phyloP scores from a whole-genome alignment of 2,888 invertebrate genomes.

The Ornithoptera priamus region DNA sequence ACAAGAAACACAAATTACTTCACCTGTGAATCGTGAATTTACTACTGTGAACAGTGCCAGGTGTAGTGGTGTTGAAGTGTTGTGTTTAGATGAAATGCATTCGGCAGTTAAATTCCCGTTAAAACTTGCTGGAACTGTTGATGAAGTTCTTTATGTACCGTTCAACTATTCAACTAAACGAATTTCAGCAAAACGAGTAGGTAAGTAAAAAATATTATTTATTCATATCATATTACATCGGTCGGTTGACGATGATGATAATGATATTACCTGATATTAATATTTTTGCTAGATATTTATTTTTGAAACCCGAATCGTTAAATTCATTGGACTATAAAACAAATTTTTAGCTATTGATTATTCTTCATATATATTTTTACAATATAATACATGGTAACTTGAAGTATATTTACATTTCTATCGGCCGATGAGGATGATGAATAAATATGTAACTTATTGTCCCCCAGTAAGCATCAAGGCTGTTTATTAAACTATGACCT shows the following conservation, averaged over 20 bases:
- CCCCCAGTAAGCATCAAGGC: neutral
- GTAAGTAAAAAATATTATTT: constrained; percentile 50
- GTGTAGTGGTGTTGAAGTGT: constrained; percentile 65
- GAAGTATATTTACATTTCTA: no score
- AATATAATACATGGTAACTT: no score
- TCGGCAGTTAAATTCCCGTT: constrained; percentile 74
- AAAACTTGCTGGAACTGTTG: constrained; percentile 68
- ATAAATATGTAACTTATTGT: neutral
- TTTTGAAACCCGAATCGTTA: no score
- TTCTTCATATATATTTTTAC: no score
- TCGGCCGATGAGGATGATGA: no score
- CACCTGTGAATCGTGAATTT: constrained; percentile 55
- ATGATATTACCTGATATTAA: no score
- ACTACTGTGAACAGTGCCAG: constrained; percentile 67
- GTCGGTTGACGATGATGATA: no score
- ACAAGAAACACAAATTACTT: constrained; percentile 51
- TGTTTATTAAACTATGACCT: constrained; percentile 5
- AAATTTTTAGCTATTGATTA: no score
- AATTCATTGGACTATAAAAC: no score
- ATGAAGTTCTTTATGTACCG: constrained; percentile 83
- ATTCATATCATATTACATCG: neutral
- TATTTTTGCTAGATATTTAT: no score
- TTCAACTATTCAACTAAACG: constrained; percentile 82
- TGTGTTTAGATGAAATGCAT: constrained; percentile 82
- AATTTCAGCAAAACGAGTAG: constrained; percentile 69